Conservation (phyloP, 1,140 invertebrate genomes). For the Colletes latitarsis region DNA sequence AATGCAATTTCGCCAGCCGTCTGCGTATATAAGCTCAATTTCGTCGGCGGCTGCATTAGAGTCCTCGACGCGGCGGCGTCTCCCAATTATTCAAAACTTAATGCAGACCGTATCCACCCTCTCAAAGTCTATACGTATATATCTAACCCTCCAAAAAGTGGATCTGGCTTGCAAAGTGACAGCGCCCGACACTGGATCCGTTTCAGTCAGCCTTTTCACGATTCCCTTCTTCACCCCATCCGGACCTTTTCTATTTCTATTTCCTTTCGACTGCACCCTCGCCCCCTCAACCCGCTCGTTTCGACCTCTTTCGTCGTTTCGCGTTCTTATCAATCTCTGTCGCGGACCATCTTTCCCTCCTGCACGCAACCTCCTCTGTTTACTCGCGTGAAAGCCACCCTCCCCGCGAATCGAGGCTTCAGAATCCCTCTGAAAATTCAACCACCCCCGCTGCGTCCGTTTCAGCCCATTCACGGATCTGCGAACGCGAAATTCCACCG, state of each 20-base stretch:
- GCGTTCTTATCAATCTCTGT: conserved; percentile 31
- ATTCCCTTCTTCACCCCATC: conserved; percentile 27
- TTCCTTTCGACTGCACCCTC: neutral
- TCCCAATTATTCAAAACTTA: conserved; percentile 54
- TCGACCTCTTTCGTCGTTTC: conserved; percentile 8
- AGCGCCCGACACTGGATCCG: conserved; percentile 26
- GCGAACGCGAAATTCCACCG: neutral
- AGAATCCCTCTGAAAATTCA: neutral
- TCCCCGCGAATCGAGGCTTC: conserved; percentile 21
- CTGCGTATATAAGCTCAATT: conserved; percentile 47
- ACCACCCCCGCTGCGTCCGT: neutral
- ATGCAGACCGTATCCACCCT: conserved; percentile 39
- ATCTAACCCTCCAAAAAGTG: conserved; percentile 33
- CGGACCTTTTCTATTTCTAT: conserved; percentile 5
- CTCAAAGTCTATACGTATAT: conserved; percentile 36
- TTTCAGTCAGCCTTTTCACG: conserved; percentile 44
- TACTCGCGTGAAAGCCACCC: conserved; percentile 48
- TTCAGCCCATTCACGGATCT: neutral
- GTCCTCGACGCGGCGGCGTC: conserved; percentile 34
- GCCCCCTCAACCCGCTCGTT: neutral
- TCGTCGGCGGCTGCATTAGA: conserved; percentile 39
- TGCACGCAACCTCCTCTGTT: conserved; percentile 42
- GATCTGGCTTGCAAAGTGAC: conserved; percentile 57
- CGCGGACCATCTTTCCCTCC: neutral
- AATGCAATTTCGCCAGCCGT: conserved; percentile 33